Evolutionary conservation across 35 echinoderm and acorn worm genomes (phyloP).

Genomic region (Apostichopus parvimensis): DNA sequence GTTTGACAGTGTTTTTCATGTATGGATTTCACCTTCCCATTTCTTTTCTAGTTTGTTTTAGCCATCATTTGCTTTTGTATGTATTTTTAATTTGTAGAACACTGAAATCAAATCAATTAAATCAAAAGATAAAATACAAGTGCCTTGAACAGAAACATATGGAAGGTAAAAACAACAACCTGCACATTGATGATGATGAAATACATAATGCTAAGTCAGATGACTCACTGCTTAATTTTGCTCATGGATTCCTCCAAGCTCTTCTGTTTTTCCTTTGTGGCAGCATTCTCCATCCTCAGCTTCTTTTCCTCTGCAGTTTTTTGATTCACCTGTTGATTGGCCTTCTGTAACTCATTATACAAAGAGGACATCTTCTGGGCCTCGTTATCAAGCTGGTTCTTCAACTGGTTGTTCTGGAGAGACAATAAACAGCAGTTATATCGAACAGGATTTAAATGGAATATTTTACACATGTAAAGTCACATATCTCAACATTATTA

Average conservation of each 20-base stretch:
- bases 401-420: slow-evolving; percentile 66
- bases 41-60: background rate
- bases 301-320: slow-evolving; percentile 75
- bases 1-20: too few relatives aligned
- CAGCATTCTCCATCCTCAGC: slow-evolving; percentile 64
- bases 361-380: slow-evolving; percentile 64
- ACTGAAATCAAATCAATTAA: too few relatives aligned
- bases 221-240: slow-evolving; percentile 76
- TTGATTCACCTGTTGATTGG: slow-evolving; percentile 60
- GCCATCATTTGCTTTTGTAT: too few relatives aligned
- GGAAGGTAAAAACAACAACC: too few relatives aligned
- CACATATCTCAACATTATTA: too few relatives aligned
- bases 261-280: slow-evolving; percentile 57
- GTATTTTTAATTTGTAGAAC: too few relatives aligned
- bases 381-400: slow-evolving; percentile 75
- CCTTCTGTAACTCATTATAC: slow-evolving; percentile 65
- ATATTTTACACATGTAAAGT: background rate
- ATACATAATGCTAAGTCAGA: too few relatives aligned
- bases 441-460: too few relatives aligned
- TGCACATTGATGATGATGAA: too few relatives aligned
- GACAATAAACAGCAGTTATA: background rate
- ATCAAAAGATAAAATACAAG: too few relatives aligned
- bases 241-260: slow-evolving; percentile 58
- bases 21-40: too few relatives aligned
- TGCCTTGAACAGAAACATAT: too few relatives aligned